These are phyloP conservation scores for human (Homo sapiens) DNA, from an alignment of 2,113 vertebrate species.

Conservation along the genomic window GRCh38 chr2:105543501-105544000, in stretches of 20 bases:
- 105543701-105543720: background rate
- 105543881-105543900: background rate
- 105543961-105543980: background rate
- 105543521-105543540: background rate
- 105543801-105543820: background rate
- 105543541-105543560: background rate
- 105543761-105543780: too few species aligned
- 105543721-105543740: background rate
- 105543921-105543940: background rate
- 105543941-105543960: background rate
- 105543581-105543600: too few species aligned
- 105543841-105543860: background rate
- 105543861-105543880: background rate
- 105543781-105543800: background rate
- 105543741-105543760: background rate
- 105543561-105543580: background rate
- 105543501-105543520: background rate
- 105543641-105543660: background rate
- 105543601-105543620: background rate
- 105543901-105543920: background rate
- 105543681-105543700: background rate
- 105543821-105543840: background rate
- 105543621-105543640: background rate
- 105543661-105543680: background rate
- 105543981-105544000: background rate